phyloP scores from a whole-genome alignment of 2,888 invertebrate genomes.

The Yponomeuta plumbellus region DNA sequence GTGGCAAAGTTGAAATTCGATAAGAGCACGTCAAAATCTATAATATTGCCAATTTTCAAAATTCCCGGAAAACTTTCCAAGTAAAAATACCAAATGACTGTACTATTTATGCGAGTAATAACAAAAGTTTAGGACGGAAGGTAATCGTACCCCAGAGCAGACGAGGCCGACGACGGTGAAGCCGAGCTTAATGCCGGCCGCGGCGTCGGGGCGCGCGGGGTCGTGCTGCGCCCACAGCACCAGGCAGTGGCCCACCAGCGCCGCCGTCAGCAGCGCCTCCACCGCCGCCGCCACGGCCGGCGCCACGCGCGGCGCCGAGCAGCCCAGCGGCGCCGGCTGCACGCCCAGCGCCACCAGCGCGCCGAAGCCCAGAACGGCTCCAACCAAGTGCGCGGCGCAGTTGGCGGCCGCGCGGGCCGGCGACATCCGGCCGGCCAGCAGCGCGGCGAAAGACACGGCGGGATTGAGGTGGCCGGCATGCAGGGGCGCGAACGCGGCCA shows the following conservation, averaged over 20 bases:
- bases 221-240: conserved; percentile 49
- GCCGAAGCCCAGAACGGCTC: conserved; percentile 48
- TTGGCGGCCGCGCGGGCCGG: conserved; percentile 55
- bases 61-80: too few species aligned
- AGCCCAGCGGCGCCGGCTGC: conserved; percentile 18
- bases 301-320: conserved; percentile 21
- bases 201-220: conserved; percentile 40
- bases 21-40: too few species aligned
- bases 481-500: conserved; percentile 78
- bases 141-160: conserved; percentile 38
- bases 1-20: too few species aligned
- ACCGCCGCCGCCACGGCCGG: conserved; percentile 25
- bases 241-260: conserved; percentile 37
- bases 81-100: too few species aligned
- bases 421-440: conserved; percentile 69
- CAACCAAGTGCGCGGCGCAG: conserved; percentile 55
- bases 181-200: conserved; percentile 52
- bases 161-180: conserved; percentile 56
- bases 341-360: conserved; percentile 38
- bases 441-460: conserved; percentile 81
- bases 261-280: conserved; percentile 21
- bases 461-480: conserved; percentile 90
- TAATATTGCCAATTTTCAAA: too few species aligned
- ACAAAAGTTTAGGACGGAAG: not conserved
- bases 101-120: too few species aligned